Conservation (phyloP, 2,888 invertebrate species). For the Drosophila hamatofila region DNA sequence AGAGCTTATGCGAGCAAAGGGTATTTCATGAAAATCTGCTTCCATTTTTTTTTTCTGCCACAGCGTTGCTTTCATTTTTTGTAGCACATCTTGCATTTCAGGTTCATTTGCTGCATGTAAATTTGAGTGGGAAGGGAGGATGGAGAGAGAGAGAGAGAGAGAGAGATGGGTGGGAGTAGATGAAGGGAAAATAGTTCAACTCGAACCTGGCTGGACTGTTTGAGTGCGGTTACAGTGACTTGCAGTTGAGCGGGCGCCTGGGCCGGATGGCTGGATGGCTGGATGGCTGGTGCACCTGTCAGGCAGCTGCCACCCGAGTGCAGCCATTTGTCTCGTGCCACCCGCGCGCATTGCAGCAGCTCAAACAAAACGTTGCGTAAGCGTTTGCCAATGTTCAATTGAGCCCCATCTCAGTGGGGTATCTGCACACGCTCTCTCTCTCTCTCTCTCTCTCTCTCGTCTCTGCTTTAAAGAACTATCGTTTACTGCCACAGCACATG, state of each 20-base stretch:
- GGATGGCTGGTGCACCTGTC: constrained; percentile 59
- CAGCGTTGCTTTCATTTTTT: not conserved
- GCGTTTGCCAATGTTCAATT: constrained; percentile 71
- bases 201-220: constrained; percentile 35
- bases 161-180: not conserved
- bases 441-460: too few relatives aligned
- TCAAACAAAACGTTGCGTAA: constrained; percentile 74
- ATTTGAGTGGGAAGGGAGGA: constrained; percentile 33
- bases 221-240: constrained; percentile 63
- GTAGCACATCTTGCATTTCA: constrained; percentile 60
- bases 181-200: not conserved
- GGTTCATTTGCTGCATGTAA: constrained; percentile 77
- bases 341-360: constrained; percentile 14
- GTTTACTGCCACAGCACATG: constrained; percentile 67
- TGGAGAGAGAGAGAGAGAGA: not conserved
- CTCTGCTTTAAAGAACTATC: constrained; percentile 61
- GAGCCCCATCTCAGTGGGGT: constrained; percentile 25
- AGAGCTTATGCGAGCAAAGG: not conserved
- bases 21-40: not conserved
- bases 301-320: constrained; percentile 57
- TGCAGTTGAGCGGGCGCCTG: constrained; percentile 39
- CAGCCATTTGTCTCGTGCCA: constrained; percentile 68
- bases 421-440: not conserved
- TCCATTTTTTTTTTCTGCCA: not conserved
- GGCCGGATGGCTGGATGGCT: constrained; percentile 13